phyloP scores from a whole-genome alignment of 2,113 vertebrate species.

The Phalacrocorax aristotelis region DNA sequence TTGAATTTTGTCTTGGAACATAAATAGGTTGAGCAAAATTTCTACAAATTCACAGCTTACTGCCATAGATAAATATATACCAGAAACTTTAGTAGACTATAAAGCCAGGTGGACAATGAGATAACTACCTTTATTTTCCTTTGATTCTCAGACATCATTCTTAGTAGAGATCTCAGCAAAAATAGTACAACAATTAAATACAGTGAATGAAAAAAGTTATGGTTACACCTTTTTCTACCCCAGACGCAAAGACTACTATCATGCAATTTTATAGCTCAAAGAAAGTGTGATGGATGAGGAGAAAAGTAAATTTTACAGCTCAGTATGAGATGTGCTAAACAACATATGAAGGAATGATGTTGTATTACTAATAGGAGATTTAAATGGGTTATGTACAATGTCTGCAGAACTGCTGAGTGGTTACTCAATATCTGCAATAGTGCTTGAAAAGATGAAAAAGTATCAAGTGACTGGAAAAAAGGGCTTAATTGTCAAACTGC shows the following conservation, averaged over 20 bases:
- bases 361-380: background rate
- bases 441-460: constrained; percentile 11
- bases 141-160: background rate
- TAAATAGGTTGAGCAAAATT: background rate
- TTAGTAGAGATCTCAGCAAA: background rate
- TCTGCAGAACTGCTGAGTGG: background rate
- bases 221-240: background rate
- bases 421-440: background rate
- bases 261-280: background rate
- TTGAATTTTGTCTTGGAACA: background rate
- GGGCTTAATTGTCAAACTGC: background rate
- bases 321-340: background rate
- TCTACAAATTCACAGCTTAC: background rate
- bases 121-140: background rate
- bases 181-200: background rate
- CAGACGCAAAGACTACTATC: background rate
- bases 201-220: background rate
- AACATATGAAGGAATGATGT: background rate
- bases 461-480: background rate
- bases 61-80: background rate
- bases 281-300: background rate
- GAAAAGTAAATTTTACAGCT: background rate
- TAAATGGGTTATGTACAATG: background rate
- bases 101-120: background rate
- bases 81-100: background rate